Evolutionary conservation across 2,888 invertebrate species (phyloP), one percentile per base, ranked within the genome.

Genomic region (Leptarthrus brevirostris): DNA sequence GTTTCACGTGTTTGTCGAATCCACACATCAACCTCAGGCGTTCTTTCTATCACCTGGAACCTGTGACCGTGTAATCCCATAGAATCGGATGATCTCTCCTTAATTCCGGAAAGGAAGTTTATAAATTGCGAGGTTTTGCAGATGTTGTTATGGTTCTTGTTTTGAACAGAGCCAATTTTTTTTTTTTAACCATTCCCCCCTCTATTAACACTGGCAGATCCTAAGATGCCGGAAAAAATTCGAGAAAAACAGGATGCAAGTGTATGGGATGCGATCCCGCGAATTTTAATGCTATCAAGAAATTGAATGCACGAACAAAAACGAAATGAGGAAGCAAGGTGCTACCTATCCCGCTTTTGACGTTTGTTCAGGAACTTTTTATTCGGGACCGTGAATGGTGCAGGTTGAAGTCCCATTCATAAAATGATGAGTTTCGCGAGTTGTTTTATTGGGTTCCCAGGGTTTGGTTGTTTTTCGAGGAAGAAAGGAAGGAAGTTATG

Each of bases 401-500:
- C 64, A 64, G 64, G 64, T 64, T 64, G 64, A 64, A 64, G 24
- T 64, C 47, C 64, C 64, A 64, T 64, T 64, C 64, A 64, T 64
- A 14, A 44, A 18, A 49, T 49, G 64, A 24, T 24, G 44, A 14
- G 47, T 24, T 22, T 20, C 34, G 34, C 20, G 0, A n/a, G 53
- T 69, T 69, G 49, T 40, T 64, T 64, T 64, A 64, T 47, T 40
- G 3, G 44, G 40, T 64, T 64, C 64, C 64, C 64, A 64, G 44
- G 64, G 64, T 44, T 26, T 64, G 22, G 64, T 64, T 22, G 64
- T 64, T 64, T 64, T 64, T 64, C 64, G 47, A 64, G 64, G 70
- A 61, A 58, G 72, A 49, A 61, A 72, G 72, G 72, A 72, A 72
- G 72, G 72, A 72, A 72, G 72, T 72, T 72, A 72, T 61, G 72